Evolutionary conservation across 2,797 vertebrate species (phyloP).

Genomic region (Bryconaethiops microstoma): DNA sequence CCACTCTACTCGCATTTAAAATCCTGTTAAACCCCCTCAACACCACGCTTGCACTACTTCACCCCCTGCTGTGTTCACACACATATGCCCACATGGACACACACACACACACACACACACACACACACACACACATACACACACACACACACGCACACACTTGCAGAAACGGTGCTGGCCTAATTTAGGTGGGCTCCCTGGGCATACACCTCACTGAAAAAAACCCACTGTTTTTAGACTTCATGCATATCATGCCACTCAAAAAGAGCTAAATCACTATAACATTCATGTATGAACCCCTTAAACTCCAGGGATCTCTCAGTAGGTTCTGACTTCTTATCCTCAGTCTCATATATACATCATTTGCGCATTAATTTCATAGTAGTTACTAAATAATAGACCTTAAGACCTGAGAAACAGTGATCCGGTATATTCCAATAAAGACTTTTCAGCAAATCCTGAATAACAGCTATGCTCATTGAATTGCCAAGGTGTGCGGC

Average conservation of each 20-base stretch:
- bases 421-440: too few relatives aligned
- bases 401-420: too few relatives aligned
- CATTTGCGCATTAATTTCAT: neutral
- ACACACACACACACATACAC: slow-evolving; percentile 1
- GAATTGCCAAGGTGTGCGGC: too few relatives aligned
- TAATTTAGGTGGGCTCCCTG: neutral
- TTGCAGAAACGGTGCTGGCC: neutral
- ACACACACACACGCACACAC: slow-evolving; percentile 14
- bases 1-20: slow-evolving; percentile 24
- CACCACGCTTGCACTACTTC: slow-evolving; percentile 4
- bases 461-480: too few relatives aligned
- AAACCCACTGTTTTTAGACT: neutral
- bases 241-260: neutral
- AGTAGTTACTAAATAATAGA: neutral
- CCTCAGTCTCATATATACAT: neutral
- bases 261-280: neutral
- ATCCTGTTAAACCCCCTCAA: slow-evolving; percentile 45
- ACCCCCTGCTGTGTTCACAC: slow-evolving; percentile 12
- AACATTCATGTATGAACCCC: neutral
- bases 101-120: slow-evolving; percentile 12
- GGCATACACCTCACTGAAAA: neutral
- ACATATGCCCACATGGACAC: slow-evolving; percentile 6
- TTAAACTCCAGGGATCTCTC: neutral
- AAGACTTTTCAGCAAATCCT: too few relatives aligned
- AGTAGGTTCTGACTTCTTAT: neutral